Percentiles rank a stretch among this genome's conserved stretches.
phyloP scores from a whole-genome alignment of 2,797 vertebrate genomes.

The Chloroceryle inda region DNA sequence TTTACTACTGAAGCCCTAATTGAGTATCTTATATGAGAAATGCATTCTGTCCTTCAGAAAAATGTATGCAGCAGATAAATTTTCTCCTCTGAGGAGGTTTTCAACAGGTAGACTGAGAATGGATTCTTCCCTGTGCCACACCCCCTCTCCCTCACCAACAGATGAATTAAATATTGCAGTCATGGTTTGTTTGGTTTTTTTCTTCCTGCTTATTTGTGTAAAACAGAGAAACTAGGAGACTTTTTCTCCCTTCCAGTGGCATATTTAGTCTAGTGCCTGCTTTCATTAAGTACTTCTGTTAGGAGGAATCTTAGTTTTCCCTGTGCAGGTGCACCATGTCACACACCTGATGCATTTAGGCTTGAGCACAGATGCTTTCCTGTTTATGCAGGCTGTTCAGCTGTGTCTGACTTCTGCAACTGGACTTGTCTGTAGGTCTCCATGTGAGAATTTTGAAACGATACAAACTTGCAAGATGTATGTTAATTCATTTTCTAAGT shows the following conservation, averaged over 20 bases:
- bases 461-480: neutral
- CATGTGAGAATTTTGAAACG: neutral
- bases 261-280: neutral
- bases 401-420: fast-evolving
- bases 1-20: neutral
- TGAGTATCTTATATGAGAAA: neutral
- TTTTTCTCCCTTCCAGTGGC: neutral
- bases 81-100: neutral
- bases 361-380: neutral
- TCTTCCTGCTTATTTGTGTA: neutral
- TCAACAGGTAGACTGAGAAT: neutral
- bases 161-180: neutral
- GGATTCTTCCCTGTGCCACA: neutral
- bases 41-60: neutral
- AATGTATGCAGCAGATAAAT: neutral
- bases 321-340: neutral
- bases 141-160: fast-evolving
- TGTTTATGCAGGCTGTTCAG: neutral
- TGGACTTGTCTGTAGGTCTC: neutral
- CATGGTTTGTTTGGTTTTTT: neutral
- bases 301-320: neutral
- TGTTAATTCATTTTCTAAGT: neutral
- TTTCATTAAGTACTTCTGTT: neutral
- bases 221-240: neutral
- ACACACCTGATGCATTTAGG: neutral